phyloP scores from a whole-genome alignment of 2,113 vertebrate species.

The Anser brachyrhynchus region DNA sequence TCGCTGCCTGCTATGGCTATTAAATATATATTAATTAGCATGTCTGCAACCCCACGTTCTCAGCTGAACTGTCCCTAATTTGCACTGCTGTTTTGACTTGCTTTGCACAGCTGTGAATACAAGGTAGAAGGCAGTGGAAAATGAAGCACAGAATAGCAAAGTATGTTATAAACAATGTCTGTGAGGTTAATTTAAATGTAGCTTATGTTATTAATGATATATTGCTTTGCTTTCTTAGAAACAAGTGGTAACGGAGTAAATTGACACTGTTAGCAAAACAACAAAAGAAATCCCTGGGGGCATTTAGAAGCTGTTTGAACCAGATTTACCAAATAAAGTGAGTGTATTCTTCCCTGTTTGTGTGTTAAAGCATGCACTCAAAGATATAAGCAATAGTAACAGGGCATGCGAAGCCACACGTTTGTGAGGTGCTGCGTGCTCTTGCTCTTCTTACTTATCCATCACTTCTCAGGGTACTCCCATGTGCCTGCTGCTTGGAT shows the following conservation, averaged over 20 bases:
- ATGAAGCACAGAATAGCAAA: background rate
- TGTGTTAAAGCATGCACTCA: background rate
- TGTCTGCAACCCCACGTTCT: background rate
- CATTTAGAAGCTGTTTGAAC: background rate
- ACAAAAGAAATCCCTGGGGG: constrained; percentile 25
- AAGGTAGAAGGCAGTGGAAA: constrained; percentile 19
- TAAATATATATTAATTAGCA: background rate
- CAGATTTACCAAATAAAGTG: background rate
- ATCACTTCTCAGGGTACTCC: background rate
- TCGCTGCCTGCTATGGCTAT: background rate
- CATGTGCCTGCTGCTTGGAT: background rate
- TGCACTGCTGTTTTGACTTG: background rate
- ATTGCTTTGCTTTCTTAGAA: background rate
- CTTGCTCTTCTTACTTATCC: background rate
- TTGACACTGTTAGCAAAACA: constrained; percentile 39
- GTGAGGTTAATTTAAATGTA: constrained; percentile 14
- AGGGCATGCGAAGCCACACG: background rate
- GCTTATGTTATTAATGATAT: background rate
- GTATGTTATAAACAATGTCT: background rate
- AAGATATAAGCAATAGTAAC: background rate
- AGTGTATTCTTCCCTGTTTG: background rate
- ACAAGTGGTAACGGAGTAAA: background rate
- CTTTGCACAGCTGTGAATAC: constrained; percentile 12
- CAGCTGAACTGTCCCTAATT: background rate
- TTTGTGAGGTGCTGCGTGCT: rapidly evolving